Percentiles rank a stretch among this genome's conserved stretches.
These are phyloP conservation scores for Daboia siamensis DNA, from an alignment of 2,113 vertebrate species.

Conservation along the genomic window DNA sequence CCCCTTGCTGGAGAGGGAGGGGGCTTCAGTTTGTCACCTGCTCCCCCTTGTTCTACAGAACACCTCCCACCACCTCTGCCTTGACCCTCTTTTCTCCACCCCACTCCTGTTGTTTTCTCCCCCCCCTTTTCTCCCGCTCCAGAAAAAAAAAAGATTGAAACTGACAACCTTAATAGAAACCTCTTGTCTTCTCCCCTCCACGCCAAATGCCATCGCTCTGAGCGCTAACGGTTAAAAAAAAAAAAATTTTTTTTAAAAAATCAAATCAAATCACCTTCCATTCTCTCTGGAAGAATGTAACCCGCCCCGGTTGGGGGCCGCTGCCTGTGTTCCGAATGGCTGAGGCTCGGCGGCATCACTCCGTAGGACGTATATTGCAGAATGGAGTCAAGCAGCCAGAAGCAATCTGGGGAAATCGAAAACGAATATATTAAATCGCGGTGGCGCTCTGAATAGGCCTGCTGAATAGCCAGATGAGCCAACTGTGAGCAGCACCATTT, in stretches of 20 bases:
- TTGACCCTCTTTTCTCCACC: background rate
- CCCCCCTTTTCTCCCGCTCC: background rate
- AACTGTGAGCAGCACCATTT: background rate
- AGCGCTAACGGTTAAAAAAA: background rate
- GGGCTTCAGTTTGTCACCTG: background rate
- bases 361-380: constrained; percentile 94
- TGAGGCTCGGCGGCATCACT: constrained; percentile 90
- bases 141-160: background rate
- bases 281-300: constrained; percentile 79
- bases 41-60: background rate
- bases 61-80: background rate
- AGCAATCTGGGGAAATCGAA: constrained; percentile 80
- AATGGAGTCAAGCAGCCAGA: constrained; percentile 94
- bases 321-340: constrained; percentile 86
- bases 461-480: background rate
- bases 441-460: rapidly evolving
- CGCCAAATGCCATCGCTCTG: background rate
- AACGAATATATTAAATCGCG: background rate
- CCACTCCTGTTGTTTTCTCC: background rate
- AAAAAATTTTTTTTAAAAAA: background rate
- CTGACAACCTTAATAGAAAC: too few relatives aligned
- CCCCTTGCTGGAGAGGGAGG: background rate
- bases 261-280: constrained; percentile 82
- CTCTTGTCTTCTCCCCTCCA: background rate
- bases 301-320: constrained; percentile 78